Evolutionary conservation across 2,113 vertebrate species (phyloP).

Genomic region (Tenebrosternarchus preto): DNA sequence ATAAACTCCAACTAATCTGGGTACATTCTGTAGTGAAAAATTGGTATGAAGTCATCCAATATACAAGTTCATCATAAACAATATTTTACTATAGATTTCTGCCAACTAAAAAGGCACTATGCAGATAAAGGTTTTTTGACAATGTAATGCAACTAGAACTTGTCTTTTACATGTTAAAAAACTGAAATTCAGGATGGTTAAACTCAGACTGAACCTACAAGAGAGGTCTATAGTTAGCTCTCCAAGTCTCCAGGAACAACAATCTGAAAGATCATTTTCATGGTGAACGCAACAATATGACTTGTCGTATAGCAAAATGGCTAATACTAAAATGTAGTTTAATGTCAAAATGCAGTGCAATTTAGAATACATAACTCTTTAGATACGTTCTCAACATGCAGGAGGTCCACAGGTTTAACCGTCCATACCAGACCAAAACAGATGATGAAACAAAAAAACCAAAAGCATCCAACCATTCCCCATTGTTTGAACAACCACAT

Average conservation of each 20-base stretch:
- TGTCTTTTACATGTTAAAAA: constrained; percentile 12
- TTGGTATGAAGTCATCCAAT: background rate
- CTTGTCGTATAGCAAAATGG: background rate
- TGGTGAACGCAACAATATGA: background rate
- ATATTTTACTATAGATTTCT: background rate
- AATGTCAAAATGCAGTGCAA: background rate
- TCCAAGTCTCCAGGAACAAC: background rate
- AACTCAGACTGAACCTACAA: background rate
- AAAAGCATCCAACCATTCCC: constrained; percentile 62
- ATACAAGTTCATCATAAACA: background rate
- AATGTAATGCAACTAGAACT: constrained; percentile 56
- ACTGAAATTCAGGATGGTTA: background rate
- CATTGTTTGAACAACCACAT: constrained; percentile 85
- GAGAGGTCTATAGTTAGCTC: background rate
- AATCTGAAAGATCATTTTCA: background rate
- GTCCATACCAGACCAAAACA: background rate
- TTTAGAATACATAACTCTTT: background rate
- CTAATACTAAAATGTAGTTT: background rate
- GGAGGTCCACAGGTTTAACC: background rate
- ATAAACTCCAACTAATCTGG: background rate
- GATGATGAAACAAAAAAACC: background rate
- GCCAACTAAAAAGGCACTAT: constrained; percentile 72
- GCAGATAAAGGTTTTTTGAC: constrained; percentile 69
- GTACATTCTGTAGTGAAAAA: background rate
- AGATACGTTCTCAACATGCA: background rate